Percentiles rank a stretch among this genome's conserved stretches.
Conservation (phyloP, 1,140 invertebrate species). For the Brachionus angularis region DNA sequence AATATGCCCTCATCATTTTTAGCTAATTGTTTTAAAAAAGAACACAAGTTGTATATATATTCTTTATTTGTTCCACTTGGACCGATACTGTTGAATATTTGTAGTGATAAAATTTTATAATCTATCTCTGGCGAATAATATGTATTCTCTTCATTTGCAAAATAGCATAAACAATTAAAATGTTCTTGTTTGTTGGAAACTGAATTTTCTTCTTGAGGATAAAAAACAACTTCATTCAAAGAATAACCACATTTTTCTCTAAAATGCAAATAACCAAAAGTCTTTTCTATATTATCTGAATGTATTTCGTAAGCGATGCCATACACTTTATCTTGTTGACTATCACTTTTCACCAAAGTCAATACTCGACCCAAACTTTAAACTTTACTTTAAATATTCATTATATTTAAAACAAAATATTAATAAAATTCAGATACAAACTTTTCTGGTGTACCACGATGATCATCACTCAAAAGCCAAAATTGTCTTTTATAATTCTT, state of each 20-base stretch:
- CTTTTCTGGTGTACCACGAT: constrained; percentile 35
- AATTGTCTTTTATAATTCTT: constrained; percentile 27
- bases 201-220: not conserved
- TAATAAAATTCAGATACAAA: no score
- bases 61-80: constrained; percentile 42
- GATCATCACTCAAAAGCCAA: constrained; percentile 41
- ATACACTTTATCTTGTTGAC: constrained; percentile 10
- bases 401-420: not conserved
- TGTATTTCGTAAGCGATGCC: constrained; percentile 36
- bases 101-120: not conserved
- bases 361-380: constrained; percentile 38
- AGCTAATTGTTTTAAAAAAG: not conserved
- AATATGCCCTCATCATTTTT: not conserved
- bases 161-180: constrained; percentile 34
- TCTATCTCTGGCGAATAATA: constrained; percentile 31
- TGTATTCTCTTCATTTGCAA: constrained; percentile 25
- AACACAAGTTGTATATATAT: constrained; percentile 30
- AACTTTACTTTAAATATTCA: constrained; percentile 6
- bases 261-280: constrained; percentile 35
- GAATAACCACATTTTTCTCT: constrained; percentile 41
- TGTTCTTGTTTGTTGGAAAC: not conserved
- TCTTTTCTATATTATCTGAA: constrained; percentile 26
- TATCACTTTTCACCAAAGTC: constrained; percentile 20
- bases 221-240: constrained; percentile 29
- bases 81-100: constrained; percentile 32